Evolutionary conservation across 2,888 invertebrate species (phyloP), one percentile per base, ranked within the genome.

Genomic region (Cheilosia soror): DNA sequence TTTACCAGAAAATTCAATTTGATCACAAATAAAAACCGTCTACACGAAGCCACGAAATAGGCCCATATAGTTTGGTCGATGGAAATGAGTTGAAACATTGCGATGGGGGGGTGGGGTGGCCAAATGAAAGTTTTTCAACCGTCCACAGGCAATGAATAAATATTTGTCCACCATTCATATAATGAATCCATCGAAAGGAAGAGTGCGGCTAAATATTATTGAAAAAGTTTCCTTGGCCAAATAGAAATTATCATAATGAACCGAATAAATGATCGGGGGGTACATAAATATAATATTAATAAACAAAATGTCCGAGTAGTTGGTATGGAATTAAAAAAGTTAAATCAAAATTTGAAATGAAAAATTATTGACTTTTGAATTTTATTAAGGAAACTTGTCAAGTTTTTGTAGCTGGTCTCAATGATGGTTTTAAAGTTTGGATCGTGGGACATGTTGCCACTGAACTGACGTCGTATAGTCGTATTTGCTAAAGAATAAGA

Each of bases 191-290:
- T 33, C 57, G n/a, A n/a, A 33, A 13, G 6, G 49, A 27, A 7
- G 42, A 37, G 47, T 49, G 58, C 53, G 55, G 65, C 71, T 66
- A 83, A 83, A 83, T 83, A 83, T 83, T 83, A 83, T 83, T 83
- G 83, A 68, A 83, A 83, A 83, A 83, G 78, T 83, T 83, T 77
- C 66, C 55, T 51, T 68, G 51, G 62, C 60, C 60, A 83, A 83
- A 78, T 73, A 63, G 78, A 72, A 83, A 83, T 83, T 78, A 83
- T 73, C 78, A 83, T 83, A 83, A 83, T 83, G 78, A 83, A 83
- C 62, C 72, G 55, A 44, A 72, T 62, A 57, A 65, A 40, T 31
- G 40, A 15, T 49, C n/a, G n/a, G 49, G 5, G 44, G 9, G n/a
- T 31, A 55, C 40, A 37, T 20, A 63, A 15, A 44, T 20, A 60